These are phyloP conservation scores for Lathamus discolor DNA, from an alignment of 2,113 vertebrate species.

Conservation along the genomic window DNA sequence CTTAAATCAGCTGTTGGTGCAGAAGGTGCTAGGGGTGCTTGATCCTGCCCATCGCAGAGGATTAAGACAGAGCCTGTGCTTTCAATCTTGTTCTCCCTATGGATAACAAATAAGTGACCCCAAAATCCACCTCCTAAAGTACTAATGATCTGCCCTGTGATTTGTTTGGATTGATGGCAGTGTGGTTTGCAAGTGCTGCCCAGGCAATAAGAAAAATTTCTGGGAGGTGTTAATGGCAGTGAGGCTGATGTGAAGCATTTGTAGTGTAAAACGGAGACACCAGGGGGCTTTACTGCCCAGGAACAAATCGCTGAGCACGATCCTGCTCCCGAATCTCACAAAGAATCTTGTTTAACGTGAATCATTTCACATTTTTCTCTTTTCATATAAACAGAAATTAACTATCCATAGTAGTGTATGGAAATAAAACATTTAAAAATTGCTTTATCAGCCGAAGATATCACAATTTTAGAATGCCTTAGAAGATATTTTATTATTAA, in stretches of 20 bases:
- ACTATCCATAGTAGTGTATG: background rate
- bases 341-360: background rate
- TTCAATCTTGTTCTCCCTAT: background rate
- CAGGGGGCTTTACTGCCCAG: background rate
- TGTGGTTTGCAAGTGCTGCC: background rate
- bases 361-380: background rate
- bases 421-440: background rate
- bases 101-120: background rate
- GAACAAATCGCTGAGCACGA: background rate
- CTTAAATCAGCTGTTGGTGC: too few species aligned
- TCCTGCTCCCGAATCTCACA: background rate
- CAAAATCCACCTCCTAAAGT: background rate
- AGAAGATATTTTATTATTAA: background rate
- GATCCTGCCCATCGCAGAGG: background rate
- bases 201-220: background rate
- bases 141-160: background rate
- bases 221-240: fast-evolving
- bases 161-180: background rate
- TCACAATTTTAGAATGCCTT: background rate
- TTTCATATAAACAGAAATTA: background rate
- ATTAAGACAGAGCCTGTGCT: background rate
- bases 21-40: background rate
- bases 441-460: background rate
- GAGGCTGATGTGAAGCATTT: background rate
- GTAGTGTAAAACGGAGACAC: background rate